Evolutionary conservation across 2,113 vertebrate species (phyloP).

Genomic region (Anas platyrhynchos): DNA sequence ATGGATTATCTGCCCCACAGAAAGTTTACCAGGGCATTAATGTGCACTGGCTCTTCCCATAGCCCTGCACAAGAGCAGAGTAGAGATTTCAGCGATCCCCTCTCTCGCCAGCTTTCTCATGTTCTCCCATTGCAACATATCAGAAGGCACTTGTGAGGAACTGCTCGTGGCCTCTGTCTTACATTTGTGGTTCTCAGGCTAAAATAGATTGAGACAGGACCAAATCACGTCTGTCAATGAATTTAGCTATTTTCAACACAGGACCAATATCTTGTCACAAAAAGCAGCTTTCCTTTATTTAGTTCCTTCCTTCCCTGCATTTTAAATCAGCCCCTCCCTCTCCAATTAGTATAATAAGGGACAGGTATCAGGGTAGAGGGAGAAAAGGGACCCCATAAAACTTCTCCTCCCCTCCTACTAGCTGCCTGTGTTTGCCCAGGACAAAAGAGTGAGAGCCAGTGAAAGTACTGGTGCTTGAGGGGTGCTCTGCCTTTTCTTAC

Average conservation of each 20-base stretch:
- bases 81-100: neutral
- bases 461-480: rapidly evolving
- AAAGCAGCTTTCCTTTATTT: neutral
- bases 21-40: neutral
- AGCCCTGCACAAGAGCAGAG: neutral
- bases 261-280: neutral
- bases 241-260: neutral
- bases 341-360: neutral
- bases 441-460: neutral
- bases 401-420: neutral
- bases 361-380: neutral
- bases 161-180: neutral
- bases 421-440: neutral
- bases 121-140: neutral
- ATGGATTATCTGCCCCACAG: neutral
- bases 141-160: neutral
- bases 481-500: neutral
- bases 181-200: neutral
- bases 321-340: neutral
- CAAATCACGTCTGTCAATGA: neutral
- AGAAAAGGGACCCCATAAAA: neutral
- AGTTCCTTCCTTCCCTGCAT: neutral
- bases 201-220: neutral
- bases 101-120: neutral
- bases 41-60: neutral